Evolutionary conservation across 2,888 invertebrate species (phyloP).

Genomic region (Drosophila colorata): DNA sequence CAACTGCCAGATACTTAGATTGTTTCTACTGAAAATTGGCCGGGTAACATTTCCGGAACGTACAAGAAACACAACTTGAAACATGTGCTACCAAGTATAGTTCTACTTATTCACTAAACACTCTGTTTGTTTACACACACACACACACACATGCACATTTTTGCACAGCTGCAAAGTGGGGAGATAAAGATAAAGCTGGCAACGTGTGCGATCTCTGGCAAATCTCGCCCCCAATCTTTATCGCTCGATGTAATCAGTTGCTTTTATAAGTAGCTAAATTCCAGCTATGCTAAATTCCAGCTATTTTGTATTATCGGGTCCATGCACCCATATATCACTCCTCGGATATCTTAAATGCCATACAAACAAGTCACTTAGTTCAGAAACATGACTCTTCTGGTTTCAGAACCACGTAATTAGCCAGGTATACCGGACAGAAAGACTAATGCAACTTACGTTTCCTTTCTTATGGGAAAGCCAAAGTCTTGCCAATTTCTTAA

Average conservation of each 20-base stretch:
- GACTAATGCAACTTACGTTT: neutral
- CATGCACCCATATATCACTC: constrained; percentile 4
- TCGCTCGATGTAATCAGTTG: constrained; percentile 21
- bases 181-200: constrained; percentile 37
- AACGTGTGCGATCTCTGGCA: constrained; percentile 17
- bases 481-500: neutral
- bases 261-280: constrained; percentile 32
- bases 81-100: constrained; percentile 35
- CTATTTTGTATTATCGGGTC: constrained; percentile 15
- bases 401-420: constrained; percentile 5
- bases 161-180: constrained; percentile 36
- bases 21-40: constrained; percentile 1
- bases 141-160: constrained; percentile 3
- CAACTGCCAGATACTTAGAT: neutral
- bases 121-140: neutral
- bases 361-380: constrained; percentile 7
- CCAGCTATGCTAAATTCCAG: too few relatives aligned
- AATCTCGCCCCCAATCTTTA: constrained; percentile 26
- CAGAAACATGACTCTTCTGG: constrained; percentile 17
- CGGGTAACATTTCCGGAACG: constrained; percentile 25
- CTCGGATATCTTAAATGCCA: constrained; percentile 2
- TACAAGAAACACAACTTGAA: constrained; percentile 13
- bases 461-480: neutral
- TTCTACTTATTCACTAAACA: constrained; percentile 2
- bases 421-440: constrained; percentile 1